Evolutionary conservation across 35 echinoderm and acorn worm genomes (phyloP).

Genomic region (Heliocidaris tuberculata): DNA sequence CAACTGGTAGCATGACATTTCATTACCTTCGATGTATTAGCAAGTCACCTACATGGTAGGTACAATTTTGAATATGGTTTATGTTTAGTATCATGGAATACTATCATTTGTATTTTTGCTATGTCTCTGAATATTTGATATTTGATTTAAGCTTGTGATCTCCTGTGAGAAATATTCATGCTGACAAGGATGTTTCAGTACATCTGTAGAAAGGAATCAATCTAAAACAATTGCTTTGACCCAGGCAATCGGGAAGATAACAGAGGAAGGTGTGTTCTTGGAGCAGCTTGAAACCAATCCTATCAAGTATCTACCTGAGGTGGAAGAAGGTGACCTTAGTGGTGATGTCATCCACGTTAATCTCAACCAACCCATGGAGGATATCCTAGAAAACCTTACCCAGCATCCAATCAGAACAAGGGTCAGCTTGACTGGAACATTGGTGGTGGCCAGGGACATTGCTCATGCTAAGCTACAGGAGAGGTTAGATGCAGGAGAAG

Average conservation of each 20-base stretch:
- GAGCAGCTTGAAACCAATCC: slow-evolving; percentile 96
- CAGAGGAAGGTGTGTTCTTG: slow-evolving; percentile 94
- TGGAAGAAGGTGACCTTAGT: slow-evolving; percentile 67
- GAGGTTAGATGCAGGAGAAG: slow-evolving; percentile 67
- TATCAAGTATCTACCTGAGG: slow-evolving; percentile 83
- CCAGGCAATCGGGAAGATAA: slow-evolving; percentile 95
- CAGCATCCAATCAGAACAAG: slow-evolving; percentile 87
- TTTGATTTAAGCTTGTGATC: no score
- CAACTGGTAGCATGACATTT: no score
- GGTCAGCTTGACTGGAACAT: slow-evolving; percentile 82
- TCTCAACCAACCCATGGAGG: slow-evolving; percentile 87
- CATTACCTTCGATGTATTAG: no score
- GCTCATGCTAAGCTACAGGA: slow-evolving; percentile 96
- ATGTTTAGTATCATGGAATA: no score
- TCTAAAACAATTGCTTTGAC: not conserved
- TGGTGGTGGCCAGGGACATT: slow-evolving; percentile 97
- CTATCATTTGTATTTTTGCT: no score
- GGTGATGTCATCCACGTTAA: slow-evolving; percentile 91
- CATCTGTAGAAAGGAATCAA: no score
- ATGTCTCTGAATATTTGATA: no score
- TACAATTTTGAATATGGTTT: no score
- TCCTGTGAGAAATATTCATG: no score
- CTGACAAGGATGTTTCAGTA: no score
- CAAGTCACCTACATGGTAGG: no score
- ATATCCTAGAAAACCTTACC: slow-evolving; percentile 64